phyloP scores from a whole-genome alignment of 2,888 invertebrate species.

The Pristionchus japonicus region DNA sequence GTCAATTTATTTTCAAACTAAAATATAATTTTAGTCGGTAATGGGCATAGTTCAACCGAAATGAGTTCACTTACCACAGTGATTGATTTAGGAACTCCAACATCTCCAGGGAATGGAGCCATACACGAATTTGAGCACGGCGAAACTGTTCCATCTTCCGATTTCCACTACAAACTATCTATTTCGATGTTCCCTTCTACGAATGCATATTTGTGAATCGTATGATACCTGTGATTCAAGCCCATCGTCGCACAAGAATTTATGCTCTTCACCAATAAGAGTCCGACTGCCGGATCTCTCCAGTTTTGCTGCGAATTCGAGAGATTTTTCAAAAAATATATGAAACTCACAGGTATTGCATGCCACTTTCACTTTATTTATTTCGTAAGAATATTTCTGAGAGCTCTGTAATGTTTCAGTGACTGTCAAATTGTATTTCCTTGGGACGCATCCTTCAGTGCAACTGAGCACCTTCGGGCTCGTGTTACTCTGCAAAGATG shows the following conservation, averaged over 20 bases:
- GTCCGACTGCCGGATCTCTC: too few species aligned
- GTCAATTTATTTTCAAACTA: too few species aligned
- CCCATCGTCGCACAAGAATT: constrained; percentile 36
- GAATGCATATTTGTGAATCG: neutral
- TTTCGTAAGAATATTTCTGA: neutral
- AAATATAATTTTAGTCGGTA: too few species aligned
- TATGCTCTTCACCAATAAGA: constrained; percentile 25
- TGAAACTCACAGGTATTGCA: too few species aligned
- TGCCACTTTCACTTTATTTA: too few species aligned
- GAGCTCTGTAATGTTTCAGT: too few species aligned
- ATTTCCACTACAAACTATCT: too few species aligned
- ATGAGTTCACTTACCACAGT: neutral
- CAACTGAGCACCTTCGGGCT: neutral
- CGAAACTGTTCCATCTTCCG: neutral
- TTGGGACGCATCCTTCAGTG: neutral
- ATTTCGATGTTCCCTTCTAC: too few species aligned
- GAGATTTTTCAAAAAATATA: too few species aligned
- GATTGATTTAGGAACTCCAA: neutral
- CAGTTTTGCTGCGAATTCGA: too few species aligned
- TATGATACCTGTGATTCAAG: neutral
- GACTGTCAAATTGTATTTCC: neutral
- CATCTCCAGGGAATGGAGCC: neutral
- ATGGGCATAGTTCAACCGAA: neutral
- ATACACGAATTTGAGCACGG: neutral
- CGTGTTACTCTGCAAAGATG: neutral